Conservation (phyloP, 2,113 vertebrate species). For the Rutilus rutilus region DNA sequence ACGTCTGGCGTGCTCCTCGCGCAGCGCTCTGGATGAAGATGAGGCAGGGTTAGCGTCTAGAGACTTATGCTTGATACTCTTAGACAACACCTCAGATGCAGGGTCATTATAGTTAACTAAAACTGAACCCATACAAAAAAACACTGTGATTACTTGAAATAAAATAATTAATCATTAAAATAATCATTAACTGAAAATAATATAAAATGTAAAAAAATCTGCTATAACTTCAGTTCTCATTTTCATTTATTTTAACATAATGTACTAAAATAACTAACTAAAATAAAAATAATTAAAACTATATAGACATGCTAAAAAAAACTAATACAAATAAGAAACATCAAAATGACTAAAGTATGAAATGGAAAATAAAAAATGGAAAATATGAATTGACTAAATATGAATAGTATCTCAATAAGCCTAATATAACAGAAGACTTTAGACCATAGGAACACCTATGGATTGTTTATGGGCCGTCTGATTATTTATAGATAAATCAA, state of each 20-base stretch:
- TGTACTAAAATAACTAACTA: neutral
- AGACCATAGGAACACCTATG: neutral
- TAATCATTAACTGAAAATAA: too few relatives aligned
- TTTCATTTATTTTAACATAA: too few relatives aligned
- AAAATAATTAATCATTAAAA: too few relatives aligned
- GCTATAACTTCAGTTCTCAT: neutral
- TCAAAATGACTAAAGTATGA: neutral
- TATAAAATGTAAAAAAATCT: too few relatives aligned
- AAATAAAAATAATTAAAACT: neutral
- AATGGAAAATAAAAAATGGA: neutral
- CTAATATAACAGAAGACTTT: neutral
- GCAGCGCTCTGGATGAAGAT: constrained; percentile 72
- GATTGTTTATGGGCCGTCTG: neutral
- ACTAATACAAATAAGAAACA: neutral
- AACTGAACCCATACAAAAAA: neutral
- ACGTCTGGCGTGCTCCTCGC: constrained; percentile 81
- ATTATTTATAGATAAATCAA: too few relatives aligned
- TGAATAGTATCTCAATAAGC: neutral
- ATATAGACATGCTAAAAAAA: too few relatives aligned
- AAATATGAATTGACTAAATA: neutral
- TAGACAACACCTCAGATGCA: neutral
- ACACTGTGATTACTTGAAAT: too few relatives aligned
- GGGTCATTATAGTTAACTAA: neutral
- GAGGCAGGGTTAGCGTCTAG: neutral
- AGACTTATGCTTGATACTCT: neutral